Base-by-base conservation (phyloP, 2,888 invertebrate species). In the Opisthograptis luteolata region DNA sequence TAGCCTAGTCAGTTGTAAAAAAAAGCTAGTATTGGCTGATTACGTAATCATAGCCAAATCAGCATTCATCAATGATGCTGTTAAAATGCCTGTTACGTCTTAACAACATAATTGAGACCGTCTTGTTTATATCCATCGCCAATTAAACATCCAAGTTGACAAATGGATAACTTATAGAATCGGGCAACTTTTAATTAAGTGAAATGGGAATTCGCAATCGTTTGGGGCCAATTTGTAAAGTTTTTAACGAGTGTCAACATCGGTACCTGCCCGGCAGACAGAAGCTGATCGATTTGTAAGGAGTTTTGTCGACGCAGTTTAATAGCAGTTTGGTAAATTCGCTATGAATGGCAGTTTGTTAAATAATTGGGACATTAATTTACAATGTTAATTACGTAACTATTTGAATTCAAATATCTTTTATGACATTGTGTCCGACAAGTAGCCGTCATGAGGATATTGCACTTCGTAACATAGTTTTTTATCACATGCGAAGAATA, bases 161-260 rank as follows among this genome's bases (percentile, higher is more conserved):
- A 48, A 50, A 57, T 53, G 42, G 50, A 55, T 45, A 55, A 47
- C 37, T 58, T 42, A 45, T 37, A 25, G 50, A 50, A 44, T 41
- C 47, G 37, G 60, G 53, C 69, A 87, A 87, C 76, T 87, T 85
- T 85, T 84, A 85, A 87, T 85, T 84, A 83, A 82, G 76, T 74
- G 68, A 73, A 71, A 73, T 76, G 74, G 73, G 68, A 74, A 77
- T 70, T 68, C 67, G 68, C 73, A 67, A 79, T 73, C 79, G 76
- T 70, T 78, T 73, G 62, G 70, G 60, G 70, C 62, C 80, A 77
- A 81, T 85, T 84, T 77, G 75, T 76, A 73, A 80, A 86, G 78
- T 85, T 84, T n/a, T 74, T 73, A 79, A 80, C 83, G 76, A 82
- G 66, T 83, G 83, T 70, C 70, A 73, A 66, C 66, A 66, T 58